These are phyloP conservation scores for Notospermus geniculatus DNA, from an alignment of 1,140 invertebrate species.

Conservation along the genomic window DNA sequence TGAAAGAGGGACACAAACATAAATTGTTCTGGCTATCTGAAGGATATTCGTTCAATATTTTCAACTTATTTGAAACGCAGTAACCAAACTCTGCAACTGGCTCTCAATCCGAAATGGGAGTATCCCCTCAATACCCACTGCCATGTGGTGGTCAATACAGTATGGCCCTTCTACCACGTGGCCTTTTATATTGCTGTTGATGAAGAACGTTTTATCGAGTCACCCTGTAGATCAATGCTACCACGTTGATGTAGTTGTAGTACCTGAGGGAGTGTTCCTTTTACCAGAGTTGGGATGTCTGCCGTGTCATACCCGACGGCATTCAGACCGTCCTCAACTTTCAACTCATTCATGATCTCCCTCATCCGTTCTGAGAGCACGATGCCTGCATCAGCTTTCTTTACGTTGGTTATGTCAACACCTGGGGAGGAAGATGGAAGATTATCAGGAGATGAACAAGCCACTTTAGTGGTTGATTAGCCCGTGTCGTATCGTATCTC, in stretches of 20 bases:
- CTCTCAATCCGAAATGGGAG: not conserved
- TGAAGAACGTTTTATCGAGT: not conserved
- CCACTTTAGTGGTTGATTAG: no score
- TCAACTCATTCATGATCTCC: conserved; percentile 73
- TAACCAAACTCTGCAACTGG: not conserved
- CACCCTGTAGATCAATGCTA: not conserved
- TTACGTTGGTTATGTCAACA: conserved; percentile 64
- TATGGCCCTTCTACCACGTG: not conserved
- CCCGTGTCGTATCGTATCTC: no score
- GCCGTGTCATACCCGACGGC: conserved; percentile 71
- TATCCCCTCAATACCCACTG: not conserved
- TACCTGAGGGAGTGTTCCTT: conserved; percentile 81
- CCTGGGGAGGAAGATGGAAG: conserved; percentile 52
- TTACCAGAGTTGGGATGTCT: conserved; percentile 76
- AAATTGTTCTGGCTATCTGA: no score
- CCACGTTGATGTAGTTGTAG: not conserved
- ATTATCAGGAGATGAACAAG: no score
- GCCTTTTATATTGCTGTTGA: not conserved
- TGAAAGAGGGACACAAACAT: conserved; percentile 6
- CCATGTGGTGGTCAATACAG: not conserved
- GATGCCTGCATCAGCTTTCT: conserved; percentile 69
- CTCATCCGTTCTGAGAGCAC: conserved; percentile 75
- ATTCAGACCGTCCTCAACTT: conserved; percentile 77
- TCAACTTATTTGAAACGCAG: no score
- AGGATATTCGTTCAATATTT: no score